Evolutionary conservation across 2,113 vertebrate species (phyloP).

Genomic region (Syrrhaptes paradoxus): DNA sequence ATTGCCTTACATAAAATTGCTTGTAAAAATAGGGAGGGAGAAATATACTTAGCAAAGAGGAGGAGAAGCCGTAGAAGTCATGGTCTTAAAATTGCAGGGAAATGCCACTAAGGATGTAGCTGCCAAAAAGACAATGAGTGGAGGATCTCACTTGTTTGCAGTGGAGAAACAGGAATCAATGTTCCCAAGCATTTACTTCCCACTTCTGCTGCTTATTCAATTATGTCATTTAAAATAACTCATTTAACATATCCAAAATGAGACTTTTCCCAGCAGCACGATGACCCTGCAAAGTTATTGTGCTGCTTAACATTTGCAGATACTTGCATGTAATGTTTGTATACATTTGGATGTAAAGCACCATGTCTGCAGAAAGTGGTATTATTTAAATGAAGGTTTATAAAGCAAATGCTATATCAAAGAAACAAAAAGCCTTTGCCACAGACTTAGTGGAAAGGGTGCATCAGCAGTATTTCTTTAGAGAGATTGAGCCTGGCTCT

Average conservation of each 20-base stretch:
- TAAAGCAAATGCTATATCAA: not conserved
- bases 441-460: not conserved
- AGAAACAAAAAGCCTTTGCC: conserved; percentile 28
- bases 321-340: not conserved
- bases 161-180: not conserved
- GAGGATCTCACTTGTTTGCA: not conserved
- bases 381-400: not conserved
- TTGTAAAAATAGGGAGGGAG: not conserved
- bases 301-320: not conserved
- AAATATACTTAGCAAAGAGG: not conserved
- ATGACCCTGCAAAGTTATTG: not conserved
- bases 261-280: not conserved
- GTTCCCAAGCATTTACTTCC: not conserved
- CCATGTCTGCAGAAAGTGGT: not conserved
- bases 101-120: not conserved
- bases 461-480: conserved; percentile 17
- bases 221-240: not conserved
- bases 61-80: not conserved
- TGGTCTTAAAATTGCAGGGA: not conserved
- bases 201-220: not conserved
- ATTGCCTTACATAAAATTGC: conserved; percentile 16
- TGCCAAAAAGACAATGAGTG: not conserved
- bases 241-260: not conserved
- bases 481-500: not conserved
- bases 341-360: not conserved